Percentiles rank a stretch among this genome's conserved stretches.
phyloP scores from a whole-genome alignment of 2,113 vertebrate species.

The Rhegmatorhina hoffmannsi region DNA sequence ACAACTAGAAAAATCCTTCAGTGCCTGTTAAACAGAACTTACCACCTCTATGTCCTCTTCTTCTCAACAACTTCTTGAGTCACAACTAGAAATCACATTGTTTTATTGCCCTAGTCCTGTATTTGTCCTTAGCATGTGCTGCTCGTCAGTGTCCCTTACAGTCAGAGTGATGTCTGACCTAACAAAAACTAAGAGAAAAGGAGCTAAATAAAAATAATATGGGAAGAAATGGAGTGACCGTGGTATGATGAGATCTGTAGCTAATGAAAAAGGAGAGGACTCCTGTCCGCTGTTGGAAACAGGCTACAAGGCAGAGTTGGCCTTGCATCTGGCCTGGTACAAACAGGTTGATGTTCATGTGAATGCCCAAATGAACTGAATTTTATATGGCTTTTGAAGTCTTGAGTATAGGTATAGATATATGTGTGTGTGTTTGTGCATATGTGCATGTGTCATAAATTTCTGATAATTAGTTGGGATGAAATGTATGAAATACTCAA shows the following conservation, averaged over 20 bases:
- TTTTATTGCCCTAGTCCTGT: neutral
- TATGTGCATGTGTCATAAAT: neutral
- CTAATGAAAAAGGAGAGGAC: neutral
- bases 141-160: neutral
- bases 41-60: neutral
- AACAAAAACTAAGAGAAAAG: neutral
- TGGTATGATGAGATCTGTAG: neutral
- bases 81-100: neutral
- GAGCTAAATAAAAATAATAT: neutral
- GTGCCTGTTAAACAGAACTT: neutral
- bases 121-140: neutral
- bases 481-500: neutral
- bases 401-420: neutral
- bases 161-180: neutral
- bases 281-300: neutral
- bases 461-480: neutral
- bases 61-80: neutral
- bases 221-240: neutral
- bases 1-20: neutral
- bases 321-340: neutral
- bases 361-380: neutral
- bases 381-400: neutral
- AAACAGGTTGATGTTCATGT: neutral
- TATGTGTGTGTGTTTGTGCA: neutral
- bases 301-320: neutral